Evolutionary conservation across 2,113 vertebrate genomes (phyloP), one percentile per base, ranked within the genome.

Genomic region (Oophaga pumilio): DNA sequence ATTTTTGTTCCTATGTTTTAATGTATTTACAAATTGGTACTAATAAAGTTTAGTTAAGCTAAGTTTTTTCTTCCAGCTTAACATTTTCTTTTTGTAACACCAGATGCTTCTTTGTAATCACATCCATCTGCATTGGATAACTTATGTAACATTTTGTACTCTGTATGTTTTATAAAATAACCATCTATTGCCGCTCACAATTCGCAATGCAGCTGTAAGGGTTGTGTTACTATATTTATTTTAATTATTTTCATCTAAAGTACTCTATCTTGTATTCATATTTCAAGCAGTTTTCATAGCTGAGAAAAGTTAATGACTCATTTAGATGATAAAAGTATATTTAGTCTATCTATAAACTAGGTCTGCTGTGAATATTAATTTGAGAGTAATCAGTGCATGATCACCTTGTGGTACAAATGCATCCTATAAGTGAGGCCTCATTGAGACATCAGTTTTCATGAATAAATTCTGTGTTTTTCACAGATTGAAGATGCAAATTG

Each of bases 81-180:
- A 79, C 28, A 79, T 59, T 0, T 15, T 78, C 28, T 57, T 28
- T 28, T 22, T 8, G 10, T 79, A 57, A 17, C 15, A 13, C 76
- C 52, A 79, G 53, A 56, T 79, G 76, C 14, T 24, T 57, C n/a
- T 59, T 59, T 18, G 59, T 79, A 57, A 78, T 56, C n/a, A 24
- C 53, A 59, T 79, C 76, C 76, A 79, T 79, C 52, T 79, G 50
- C 8, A 59, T 28, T 49, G 13, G 59, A 28, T 57, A 79, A 79
- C 52, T 79, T 57, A 79, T 57, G 18, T 74, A 74, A 18, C 9
- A 50, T 20, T 50, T 50, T 50, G 43, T 50, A 20, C 43, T 73
- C 69, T 18, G 28, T 50, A 49, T 49, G 71, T 22, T 50, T 74
- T 50, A 74, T 50, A 18, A 49, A 74, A 50, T 74, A 50, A 22